A percentile compares a stretch with the other conserved stretches of the same genome.
These are phyloP conservation scores for Bombylius major DNA, from an alignment of 2,888 invertebrate genomes.

Conservation along the genomic window DNA sequence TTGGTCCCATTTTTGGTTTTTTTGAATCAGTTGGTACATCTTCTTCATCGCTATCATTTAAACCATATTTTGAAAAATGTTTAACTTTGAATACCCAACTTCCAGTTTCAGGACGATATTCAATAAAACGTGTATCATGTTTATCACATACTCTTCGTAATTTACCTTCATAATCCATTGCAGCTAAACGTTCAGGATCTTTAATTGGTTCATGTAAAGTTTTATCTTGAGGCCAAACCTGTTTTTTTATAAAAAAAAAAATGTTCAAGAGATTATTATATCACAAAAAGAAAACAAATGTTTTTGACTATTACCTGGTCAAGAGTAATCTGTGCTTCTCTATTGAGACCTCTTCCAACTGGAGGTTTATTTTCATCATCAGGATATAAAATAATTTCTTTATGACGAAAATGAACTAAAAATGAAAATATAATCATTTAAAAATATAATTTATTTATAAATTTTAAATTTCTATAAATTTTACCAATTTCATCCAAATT, in stretches of 20 bases:
- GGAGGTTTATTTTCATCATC: constrained; percentile 80
- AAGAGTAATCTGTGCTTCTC: constrained; percentile 80
- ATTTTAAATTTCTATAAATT: background rate
- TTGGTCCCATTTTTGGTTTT: constrained; percentile 27
- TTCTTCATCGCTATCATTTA: constrained; percentile 83
- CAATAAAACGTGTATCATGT: constrained; percentile 82
- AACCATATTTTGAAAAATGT: constrained; percentile 89
- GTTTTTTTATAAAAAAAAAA: background rate
- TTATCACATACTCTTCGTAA: constrained; percentile 72
- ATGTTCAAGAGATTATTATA: too few species aligned
- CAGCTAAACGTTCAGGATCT: constrained; percentile 59
- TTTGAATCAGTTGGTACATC: constrained; percentile 41
- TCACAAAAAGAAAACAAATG: background rate
- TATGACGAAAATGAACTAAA: constrained; percentile 77
- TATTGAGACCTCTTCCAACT: constrained; percentile 76
- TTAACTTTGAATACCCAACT: constrained; percentile 94
- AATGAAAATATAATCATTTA: background rate
- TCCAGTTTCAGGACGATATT: constrained; percentile 89
- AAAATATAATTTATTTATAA: background rate
- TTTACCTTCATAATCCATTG: constrained; percentile 77
- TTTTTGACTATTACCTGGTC: constrained; percentile 53
- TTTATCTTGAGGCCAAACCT: constrained; percentile 77
- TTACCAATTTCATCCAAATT: constrained; percentile 75
- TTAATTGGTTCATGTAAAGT: constrained; percentile 65
- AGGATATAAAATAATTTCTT: constrained; percentile 92